Base-by-base conservation (phyloP, 2,113 vertebrate species). In the Ascaphus truei region DNA sequence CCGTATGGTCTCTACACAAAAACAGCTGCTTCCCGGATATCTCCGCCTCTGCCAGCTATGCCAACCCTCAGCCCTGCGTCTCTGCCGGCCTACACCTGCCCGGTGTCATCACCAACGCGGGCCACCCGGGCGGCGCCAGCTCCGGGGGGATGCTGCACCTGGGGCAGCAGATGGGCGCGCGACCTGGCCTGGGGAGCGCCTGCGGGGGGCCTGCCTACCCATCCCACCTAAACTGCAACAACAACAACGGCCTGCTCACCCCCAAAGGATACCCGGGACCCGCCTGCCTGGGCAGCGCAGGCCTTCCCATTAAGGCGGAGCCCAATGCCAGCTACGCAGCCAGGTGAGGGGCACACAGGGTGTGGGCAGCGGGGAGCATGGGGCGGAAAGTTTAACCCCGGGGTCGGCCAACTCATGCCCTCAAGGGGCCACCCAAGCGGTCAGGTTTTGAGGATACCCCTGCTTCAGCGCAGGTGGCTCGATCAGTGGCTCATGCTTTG, bases 21-120 rank as follows among this genome's bases (percentile, higher is more conserved):
- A n/a, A 11, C 92, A 98, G 97, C 89, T 99, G 96, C 82, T 98
- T 99, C 88, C 91, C 97, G 2, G 95, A 99, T 83, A 94, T 98
- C 85, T 91, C 96, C 7, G 85, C 72, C 79, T 87, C 92, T 79
- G 65, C 85, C 88, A 81, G 85, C 84, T 85, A 84, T 45, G 67
- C 83, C 0, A 88, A 76, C 82, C 82, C 84, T 66, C 89, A 85
- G 66, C 79, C 75, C 80, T 92, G 34, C 39, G 88, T 79, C 74
- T 87, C 85, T 1, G 20, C 77, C 1, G 20, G 76, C 11, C 0
- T 68, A 25, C 73, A 80, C 56, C 45, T 76, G 1, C 16, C 76
- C 69, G 1, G 72, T 62, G 73, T 83, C 45, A 1, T 82, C 60
- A 0, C 71, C 75, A 60, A 18, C 30, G 43, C 53, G 26, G 62